Base-by-base conservation (phyloP, 2,113 vertebrate species). In the Uropsilus gracilis region DNA sequence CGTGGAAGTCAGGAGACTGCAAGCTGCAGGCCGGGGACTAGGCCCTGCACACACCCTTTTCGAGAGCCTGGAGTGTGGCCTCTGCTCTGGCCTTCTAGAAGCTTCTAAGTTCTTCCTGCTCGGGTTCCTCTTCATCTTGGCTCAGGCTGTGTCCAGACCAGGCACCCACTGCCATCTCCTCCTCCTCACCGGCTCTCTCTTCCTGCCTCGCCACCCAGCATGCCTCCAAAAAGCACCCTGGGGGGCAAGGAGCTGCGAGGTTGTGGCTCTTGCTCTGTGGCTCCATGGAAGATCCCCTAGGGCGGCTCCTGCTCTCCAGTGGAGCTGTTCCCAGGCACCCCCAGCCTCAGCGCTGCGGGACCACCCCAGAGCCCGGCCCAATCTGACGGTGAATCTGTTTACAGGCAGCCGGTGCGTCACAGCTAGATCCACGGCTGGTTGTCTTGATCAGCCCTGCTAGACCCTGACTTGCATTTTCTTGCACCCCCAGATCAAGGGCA, bases 11-110 rank as follows among this genome's bases (percentile, higher is more conserved):
- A n/a, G n/a, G n/a, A n/a, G n/a, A n/a, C n/a, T n/a, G n/a, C n/a
- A n/a, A n/a, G n/a, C n/a, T n/a, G n/a, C n/a, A n/a, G n/a, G n/a
- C n/a, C n/a, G n/a, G n/a, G n/a, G n/a, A n/a, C n/a, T n/a, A 55
- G 28, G 28, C 37, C 26, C 22, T 6, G 5, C 1, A 6, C 32
- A 32, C 4, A 9, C 0, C 6, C 16, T 42, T 9, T 2, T 0
- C 28, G 18, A 72, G 30, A 55, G 50, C 22, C 77, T 32, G 18
- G 0, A 26, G 8, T 8, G 14, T 12, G 9, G 1, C 0, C 14
- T 12, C 22, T 14, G 28, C 22, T 69, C 14, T 17, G 10, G 50
- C 30, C 24, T 37, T 13, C 34, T 5, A 24, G 22, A 75, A 57
- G 12, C 39, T 11, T 37, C 75, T 28, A 10, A 75, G 37, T 20